Base-by-base conservation (phyloP, 23 tunicate species). In the Corella eumyota region DNA sequence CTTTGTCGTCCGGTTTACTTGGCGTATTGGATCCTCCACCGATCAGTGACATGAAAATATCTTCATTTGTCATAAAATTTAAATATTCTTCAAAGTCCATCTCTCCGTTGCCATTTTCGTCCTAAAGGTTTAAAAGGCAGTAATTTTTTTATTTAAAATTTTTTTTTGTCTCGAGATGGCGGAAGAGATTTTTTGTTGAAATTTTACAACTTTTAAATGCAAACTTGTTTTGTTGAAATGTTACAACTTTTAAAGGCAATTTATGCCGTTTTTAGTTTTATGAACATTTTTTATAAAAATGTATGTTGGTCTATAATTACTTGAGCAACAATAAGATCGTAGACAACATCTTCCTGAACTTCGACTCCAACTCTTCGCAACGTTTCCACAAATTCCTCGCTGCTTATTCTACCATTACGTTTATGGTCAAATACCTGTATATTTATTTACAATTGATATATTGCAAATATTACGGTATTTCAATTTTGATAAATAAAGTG, bases 31-130 rank as follows among this genome's bases (percentile, higher is more conserved):
- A 36, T 2, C 47, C 49, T 30, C 56, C 55, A 66, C 72, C 72
- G 4, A 65, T 54, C 55, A 75, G 11, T 34, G 60, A 71, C 69
- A 75, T 65, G 40, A 76, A 76, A 33, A 67, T 76, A 30, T 76
- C 83, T 60, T 76, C 83, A 49, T 76, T 76, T 5, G 83, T 76
- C 83, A 76, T 76, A 24, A 76, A 76, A 46, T 76, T 76, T 19
- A 76, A 45, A 58, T 76, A 76, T 59, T 67, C 83, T 45, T 76
- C 83, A 35, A 76, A 76, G 57, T 76, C 83, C 47, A 76, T 73
- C 49, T 76, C 83, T 26, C 83, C 83, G 56, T 76, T 67, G 21
- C 66, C 83, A 36, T 76, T 76, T 34, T 76, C 74, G 59, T 76
- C 83, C 83, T 76, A 28, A 13, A 36, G 23, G 36, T 25, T 9